Evolutionary conservation across 2,113 vertebrate genomes (phyloP).

Genomic region (Otis tarda): DNA sequence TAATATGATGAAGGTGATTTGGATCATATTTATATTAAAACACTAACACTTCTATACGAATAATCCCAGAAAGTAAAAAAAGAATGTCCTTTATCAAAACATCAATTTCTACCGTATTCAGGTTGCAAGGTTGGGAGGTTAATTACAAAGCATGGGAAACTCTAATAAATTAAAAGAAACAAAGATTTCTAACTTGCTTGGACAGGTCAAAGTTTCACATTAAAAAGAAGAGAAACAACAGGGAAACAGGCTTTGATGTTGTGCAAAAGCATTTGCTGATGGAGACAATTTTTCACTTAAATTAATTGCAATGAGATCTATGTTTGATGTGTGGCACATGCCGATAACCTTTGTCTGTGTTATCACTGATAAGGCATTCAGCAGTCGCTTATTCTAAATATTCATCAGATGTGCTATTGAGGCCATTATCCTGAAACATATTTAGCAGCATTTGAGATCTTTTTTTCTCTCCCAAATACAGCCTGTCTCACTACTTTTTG

Average conservation of each 20-base stretch:
- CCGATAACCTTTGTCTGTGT: slow-evolving; percentile 45
- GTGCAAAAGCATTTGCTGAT: slow-evolving; percentile 52
- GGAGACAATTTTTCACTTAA: slow-evolving; percentile 38
- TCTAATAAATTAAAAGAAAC: not conserved
- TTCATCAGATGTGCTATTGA: slow-evolving; percentile 53
- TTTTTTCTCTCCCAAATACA: slow-evolving; percentile 1
- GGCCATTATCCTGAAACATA: slow-evolving; percentile 31
- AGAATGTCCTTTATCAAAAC: not conserved
- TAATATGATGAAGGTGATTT: not conserved
- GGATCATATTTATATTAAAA: not conserved
- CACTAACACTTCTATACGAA: not conserved
- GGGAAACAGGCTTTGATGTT: not conserved
- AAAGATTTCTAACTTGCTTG: not conserved
- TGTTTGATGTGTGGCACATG: slow-evolving; percentile 19
- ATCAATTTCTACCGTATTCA: not conserved
- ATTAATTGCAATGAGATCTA: slow-evolving; percentile 41
- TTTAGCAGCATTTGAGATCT: slow-evolving; percentile 17
- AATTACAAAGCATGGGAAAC: not conserved
- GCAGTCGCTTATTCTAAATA: slow-evolving; percentile 28
- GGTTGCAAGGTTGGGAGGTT: not conserved
- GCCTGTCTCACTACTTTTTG: slow-evolving; percentile 44
- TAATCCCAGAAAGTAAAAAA: not conserved
- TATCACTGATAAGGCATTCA: slow-evolving; percentile 49
- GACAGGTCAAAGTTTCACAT: not conserved
- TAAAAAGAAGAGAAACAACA: not conserved